Base-by-base conservation (phyloP, 2,797 vertebrate genomes). In the Xenopus petersii region DNA sequence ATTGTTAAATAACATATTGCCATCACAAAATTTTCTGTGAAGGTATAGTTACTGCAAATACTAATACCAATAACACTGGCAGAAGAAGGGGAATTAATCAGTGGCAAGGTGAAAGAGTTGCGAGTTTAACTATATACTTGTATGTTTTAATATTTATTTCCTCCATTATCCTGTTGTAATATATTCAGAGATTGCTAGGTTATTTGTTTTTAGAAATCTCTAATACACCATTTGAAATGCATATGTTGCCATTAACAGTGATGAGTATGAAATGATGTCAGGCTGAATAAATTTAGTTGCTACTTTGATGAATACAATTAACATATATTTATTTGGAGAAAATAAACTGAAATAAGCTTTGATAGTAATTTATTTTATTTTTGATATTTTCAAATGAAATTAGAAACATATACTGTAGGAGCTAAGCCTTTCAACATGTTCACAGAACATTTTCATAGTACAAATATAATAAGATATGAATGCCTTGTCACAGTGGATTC, bases 321-420 rank as follows among this genome's bases (percentile, higher is more conserved):
- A 64, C 71, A 79, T 79, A 78, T 78, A 78, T 78, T 78, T 78
- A 78, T 78, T 73, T 78, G 70, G 64, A 67, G 59, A 64, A 59
- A 73, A 73, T 78, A 24, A 73, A 63, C 51, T 70, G 60, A 64
- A 63, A 78, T 21, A 24, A 58, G 71, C 55, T 16, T 59, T 74
- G 54, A 73, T 60, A 61, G 24, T 36, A 36, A 71, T 64, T 63
- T 64, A 65, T 73, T 63, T 64, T 73, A 47, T 78, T 55, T 21
- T 59, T 64, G 54, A 42, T 63, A 64, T 65, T 65, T 42, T 24
- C 46, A 51, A 48, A 60, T 61, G 26, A 17, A 12, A 17, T 56
- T 17, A 56, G 54, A 61, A 77, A 64, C 36, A n/a, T 79, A 67
- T 59, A 47, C 49, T 48, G 42, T 30, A 64, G 10, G 13, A 36